A percentile compares a stretch with the other conserved stretches of the same genome.
Conservation (phyloP, 2,797 vertebrate species). For the Coregonus ussuriensis region DNA sequence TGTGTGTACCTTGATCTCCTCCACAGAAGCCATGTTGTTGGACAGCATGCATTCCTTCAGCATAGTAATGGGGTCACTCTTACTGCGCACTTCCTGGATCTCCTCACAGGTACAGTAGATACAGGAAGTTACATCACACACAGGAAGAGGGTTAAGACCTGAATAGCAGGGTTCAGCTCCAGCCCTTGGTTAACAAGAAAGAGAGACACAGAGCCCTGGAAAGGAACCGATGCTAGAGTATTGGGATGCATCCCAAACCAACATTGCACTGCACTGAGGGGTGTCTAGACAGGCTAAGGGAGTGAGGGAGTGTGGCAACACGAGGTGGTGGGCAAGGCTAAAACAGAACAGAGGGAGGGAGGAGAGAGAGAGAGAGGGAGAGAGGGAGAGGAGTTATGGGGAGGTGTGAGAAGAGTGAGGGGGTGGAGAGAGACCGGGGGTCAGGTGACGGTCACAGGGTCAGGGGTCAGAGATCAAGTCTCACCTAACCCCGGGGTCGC, state of each 20-base stretch:
- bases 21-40: slow-evolving; percentile 86
- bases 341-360: no score
- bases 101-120: slow-evolving; percentile 90
- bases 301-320: neutral
- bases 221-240: no score
- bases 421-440: neutral
- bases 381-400: neutral
- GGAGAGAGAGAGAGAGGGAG: neutral
- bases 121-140: slow-evolving; percentile 14
- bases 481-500: slow-evolving; percentile 20
- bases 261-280: neutral
- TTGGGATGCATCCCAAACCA: neutral
- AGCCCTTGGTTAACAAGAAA: neutral
- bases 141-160: neutral
- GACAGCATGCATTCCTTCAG: slow-evolving; percentile 90
- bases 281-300: neutral
- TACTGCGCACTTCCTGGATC: slow-evolving; percentile 67
- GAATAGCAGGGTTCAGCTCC: no score
- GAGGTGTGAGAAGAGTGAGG: neutral
- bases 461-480: slow-evolving; percentile 3
- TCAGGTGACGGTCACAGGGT: slow-evolving; percentile 1
- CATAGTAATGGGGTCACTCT: slow-evolving; percentile 92
- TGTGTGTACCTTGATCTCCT: slow-evolving; percentile 87
- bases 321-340: neutral
- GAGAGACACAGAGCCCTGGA: neutral